A percentile compares a stretch with the other conserved stretches of the same genome.
phyloP scores from a whole-genome alignment of 2,888 invertebrate genomes.

The Noctua comes region DNA sequence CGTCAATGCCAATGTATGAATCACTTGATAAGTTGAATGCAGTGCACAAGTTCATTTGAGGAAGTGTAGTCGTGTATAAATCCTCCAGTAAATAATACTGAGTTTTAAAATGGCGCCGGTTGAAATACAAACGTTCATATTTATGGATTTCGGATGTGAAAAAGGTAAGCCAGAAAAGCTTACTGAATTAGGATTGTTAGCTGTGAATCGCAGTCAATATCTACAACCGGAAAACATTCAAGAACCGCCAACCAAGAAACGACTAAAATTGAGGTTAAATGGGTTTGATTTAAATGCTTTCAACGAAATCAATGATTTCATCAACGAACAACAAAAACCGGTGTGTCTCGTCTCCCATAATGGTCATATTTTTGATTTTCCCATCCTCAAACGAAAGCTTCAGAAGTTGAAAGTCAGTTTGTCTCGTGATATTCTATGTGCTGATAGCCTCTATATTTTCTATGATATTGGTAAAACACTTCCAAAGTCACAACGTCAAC shows the following conservation, averaged over 20 bases:
- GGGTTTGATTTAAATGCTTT: not conserved
- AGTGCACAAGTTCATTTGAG: not conserved
- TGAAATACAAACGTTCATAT: slow-evolving; percentile 11
- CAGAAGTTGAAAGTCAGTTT: not conserved
- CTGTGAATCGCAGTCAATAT: slow-evolving; percentile 8
- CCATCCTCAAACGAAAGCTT: slow-evolving; percentile 1
- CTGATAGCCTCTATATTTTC: slow-evolving; percentile 14
- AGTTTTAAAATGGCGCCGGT: slow-evolving; percentile 1
- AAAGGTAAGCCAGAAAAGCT: fast-evolving
- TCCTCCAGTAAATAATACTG: not conserved
- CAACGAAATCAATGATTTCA: not conserved
- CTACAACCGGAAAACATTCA: not conserved
- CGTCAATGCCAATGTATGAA: not conserved
- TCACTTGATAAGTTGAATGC: not conserved
- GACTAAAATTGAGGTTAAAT: not conserved
- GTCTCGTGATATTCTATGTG: slow-evolving; percentile 8
- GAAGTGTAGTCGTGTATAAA: not conserved
- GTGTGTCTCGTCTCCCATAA: slow-evolving; percentile 13
- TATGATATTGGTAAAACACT: slow-evolving; percentile 15
- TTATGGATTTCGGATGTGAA: slow-evolving; percentile 2
- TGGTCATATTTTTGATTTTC: slow-evolving; percentile 4
- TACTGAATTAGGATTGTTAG: not conserved
- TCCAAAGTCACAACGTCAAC: not conserved
- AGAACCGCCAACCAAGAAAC: not conserved
- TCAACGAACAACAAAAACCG: not conserved